phyloP scores from a whole-genome alignment of 2,797 vertebrate species.

The Rhinatrema bivittatum region DNA sequence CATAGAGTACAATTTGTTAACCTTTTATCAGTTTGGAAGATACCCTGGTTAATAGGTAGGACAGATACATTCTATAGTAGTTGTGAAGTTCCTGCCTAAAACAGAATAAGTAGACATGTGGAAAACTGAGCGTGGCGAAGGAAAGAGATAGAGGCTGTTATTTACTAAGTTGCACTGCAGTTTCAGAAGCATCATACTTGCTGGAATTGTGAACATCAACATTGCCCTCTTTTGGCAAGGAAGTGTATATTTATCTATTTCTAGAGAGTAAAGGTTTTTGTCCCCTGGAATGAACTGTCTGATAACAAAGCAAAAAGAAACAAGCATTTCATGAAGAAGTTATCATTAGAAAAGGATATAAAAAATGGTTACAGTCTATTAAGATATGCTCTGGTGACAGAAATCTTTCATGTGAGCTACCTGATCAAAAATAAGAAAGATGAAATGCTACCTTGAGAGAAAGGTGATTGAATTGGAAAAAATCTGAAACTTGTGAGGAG shows the following conservation, averaged over 20 bases:
- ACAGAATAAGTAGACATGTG: conserved; percentile 37
- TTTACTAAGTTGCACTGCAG: conserved; percentile 20
- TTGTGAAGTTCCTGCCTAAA: conserved; percentile 54
- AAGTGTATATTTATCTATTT: conserved; percentile 26
- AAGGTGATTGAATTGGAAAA: too few species aligned
- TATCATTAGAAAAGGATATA: neutral
- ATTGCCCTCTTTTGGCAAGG: conserved; percentile 60
- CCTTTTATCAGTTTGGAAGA: conserved; percentile 59
- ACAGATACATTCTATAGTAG: too few species aligned
- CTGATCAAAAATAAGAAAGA: neutral
- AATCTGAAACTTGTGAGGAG: too few species aligned
- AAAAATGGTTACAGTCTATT: too few species aligned
- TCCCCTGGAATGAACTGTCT: too few species aligned
- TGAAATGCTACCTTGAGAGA: too few species aligned
- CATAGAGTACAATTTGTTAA: conserved; percentile 49
- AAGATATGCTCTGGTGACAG: too few species aligned
- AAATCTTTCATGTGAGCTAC: neutral
- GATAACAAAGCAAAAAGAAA: conserved; percentile 20
- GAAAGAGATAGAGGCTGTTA: conserved; percentile 35
- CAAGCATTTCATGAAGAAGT: conserved; percentile 10
- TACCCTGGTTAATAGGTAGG: conserved; percentile 48
- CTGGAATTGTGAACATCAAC: conserved; percentile 47
- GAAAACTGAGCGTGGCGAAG: conserved; percentile 40
- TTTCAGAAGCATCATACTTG: neutral
- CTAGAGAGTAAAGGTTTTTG: conserved; percentile 25